Conservation (phyloP, 2,888 invertebrate species). For the Drosophila formosana region DNA sequence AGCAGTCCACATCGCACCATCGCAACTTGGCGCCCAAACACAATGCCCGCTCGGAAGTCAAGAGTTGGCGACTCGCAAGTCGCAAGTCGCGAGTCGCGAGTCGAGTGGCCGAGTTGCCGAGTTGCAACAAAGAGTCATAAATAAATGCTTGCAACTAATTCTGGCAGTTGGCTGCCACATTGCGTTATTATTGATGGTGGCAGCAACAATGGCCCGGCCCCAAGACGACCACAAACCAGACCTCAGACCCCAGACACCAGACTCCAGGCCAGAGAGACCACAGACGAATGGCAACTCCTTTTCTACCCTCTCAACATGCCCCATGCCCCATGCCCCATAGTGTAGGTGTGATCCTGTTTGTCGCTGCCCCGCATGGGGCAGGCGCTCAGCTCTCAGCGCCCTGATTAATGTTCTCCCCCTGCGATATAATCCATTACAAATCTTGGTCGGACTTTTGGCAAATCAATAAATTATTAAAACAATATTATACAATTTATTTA, state of each 20-base stretch:
- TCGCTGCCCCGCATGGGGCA: slow-evolving; percentile 15
- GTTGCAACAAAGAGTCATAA: slow-evolving; percentile 76
- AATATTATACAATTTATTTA: too few relatives aligned
- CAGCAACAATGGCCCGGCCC: slow-evolving; percentile 59
- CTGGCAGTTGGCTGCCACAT: slow-evolving; percentile 76
- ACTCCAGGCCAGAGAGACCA: too few relatives aligned
- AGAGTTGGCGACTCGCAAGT: neutral
- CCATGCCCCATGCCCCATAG: too few relatives aligned
- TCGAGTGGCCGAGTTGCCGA: slow-evolving; percentile 13
- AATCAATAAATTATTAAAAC: too few relatives aligned
- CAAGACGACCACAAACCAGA: neutral
- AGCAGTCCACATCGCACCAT: slow-evolving; percentile 23
- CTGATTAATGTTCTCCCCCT: slow-evolving; percentile 50
- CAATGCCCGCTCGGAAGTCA: slow-evolving; percentile 28
- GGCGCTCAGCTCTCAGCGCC: slow-evolving; percentile 23
- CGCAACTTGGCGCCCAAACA: slow-evolving; percentile 42
- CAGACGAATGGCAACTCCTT: neutral
- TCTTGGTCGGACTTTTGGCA: too few relatives aligned
- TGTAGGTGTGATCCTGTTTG: slow-evolving; percentile 16
- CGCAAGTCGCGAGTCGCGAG: neutral
- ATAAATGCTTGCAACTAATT: slow-evolving; percentile 79
- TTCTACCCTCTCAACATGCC: neutral
- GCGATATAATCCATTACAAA: too few relatives aligned
- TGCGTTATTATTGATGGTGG: slow-evolving; percentile 76
- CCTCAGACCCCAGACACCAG: too few relatives aligned